Conservation (phyloP, 2,888 invertebrate genomes). For the Caenorhabditis sulstoni region DNA sequence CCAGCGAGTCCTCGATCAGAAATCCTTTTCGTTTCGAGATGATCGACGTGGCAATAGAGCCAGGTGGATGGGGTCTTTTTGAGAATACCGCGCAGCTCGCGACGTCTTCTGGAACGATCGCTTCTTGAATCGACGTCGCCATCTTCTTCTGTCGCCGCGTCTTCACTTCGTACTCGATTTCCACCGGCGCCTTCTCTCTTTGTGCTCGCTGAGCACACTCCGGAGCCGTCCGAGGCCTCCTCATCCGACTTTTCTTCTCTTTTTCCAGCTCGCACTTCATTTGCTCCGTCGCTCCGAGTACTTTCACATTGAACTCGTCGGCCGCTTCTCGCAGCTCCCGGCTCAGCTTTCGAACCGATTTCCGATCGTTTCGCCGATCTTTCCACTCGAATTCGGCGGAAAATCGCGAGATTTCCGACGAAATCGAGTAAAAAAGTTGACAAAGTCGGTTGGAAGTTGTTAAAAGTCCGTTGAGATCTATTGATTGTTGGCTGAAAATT, state of each 20-base stretch:
- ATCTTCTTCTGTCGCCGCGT: neutral
- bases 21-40: slow-evolving; percentile 8
- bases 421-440: slow-evolving; percentile 27
- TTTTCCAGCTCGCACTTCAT: slow-evolving; percentile 21
- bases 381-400: slow-evolving; percentile 3
- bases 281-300: too few species aligned
- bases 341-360: neutral
- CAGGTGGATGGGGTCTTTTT: slow-evolving; percentile 19
- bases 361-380: slow-evolving; percentile 2
- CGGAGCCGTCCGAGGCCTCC: too few species aligned
- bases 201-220: neutral
- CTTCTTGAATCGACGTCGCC: slow-evolving; percentile 35
- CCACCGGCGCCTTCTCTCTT: slow-evolving; percentile 4
- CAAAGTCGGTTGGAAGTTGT: slow-evolving; percentile 18
- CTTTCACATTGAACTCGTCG: slow-evolving; percentile 41
- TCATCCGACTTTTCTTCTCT: slow-evolving; percentile 7
- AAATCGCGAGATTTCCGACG: slow-evolving; percentile 23
- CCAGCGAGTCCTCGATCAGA: slow-evolving; percentile 30
- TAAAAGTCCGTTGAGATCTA: slow-evolving; percentile 6
- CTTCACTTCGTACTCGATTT: slow-evolving; percentile 8
- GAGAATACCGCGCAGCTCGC: neutral
- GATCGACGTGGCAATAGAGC: slow-evolving; percentile 37
- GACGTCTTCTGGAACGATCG: neutral
- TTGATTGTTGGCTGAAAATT: slow-evolving; percentile 17
- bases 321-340: slow-evolving; percentile 2